Evolutionary conservation across 2,888 invertebrate genomes (phyloP), one percentile per base, ranked within the genome.

Genomic region (Lottia scabra): DNA sequence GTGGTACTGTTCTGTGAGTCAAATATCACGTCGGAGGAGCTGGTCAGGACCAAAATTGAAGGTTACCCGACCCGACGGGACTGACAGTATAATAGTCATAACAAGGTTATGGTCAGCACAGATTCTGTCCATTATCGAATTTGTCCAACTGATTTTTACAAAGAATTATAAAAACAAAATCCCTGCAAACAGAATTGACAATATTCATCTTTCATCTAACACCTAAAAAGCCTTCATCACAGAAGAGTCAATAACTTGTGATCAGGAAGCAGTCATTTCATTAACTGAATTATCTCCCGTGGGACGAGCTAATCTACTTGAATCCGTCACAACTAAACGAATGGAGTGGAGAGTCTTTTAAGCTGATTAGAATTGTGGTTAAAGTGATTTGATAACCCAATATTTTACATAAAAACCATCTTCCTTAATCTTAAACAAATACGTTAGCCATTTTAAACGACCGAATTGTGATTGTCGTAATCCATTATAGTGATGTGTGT

Each of bases 261-360:
- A 56, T 56, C 23, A 56, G 56, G 56, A 23, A 56, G 56, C 56
- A 56, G 56, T 56, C 56, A 56, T 56, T 56, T 56, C 56, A 56
- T 56, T 56, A 56, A 56, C 23, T 56, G 56, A 56, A 23, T 56
- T 56, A 56, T 19, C 56, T 56, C 56, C 16, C 56, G 13, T 19
- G 56, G 56, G 56, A 56, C 19, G 19, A 56, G 19, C 56, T 56
- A 56, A 56, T 56, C 56, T 23, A 56, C n/a, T 56, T 56, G 56
- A 56, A 56, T 23, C 19, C 19, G 23, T 56, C 19, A 56, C 8
- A 23, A 13, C 23, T 19, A 56, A 56, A 23, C 23, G 56, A 56
- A 56, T 56, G 23, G 23, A 56, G 19, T 23, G 19, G 56, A 13
- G 12, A 56, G 56, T 56, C 56, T 56, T 56, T 56, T 56, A 23